Evolutionary conservation across 2,888 invertebrate species (phyloP).

Genomic region (Cremastinae sp.): DNA sequence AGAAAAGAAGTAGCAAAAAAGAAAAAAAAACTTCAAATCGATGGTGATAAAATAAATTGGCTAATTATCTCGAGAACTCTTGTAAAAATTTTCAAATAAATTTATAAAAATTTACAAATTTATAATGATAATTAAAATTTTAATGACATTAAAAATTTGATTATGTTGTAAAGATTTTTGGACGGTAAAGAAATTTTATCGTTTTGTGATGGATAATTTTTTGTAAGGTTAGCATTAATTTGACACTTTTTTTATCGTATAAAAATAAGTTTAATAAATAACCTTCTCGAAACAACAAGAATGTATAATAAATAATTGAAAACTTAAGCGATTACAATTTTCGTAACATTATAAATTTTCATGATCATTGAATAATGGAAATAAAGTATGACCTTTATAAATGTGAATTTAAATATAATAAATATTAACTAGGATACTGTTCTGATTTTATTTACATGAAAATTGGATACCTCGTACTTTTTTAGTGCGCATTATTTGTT

Average conservation of each 20-base stretch:
- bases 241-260: slow-evolving; percentile 68
- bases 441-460: slow-evolving; percentile 56
- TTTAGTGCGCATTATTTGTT: slow-evolving; percentile 33
- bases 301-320: slow-evolving; percentile 70
- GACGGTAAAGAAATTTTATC: neutral
- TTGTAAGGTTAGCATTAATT: no score
- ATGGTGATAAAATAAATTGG: no score
- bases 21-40: neutral
- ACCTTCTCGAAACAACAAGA: slow-evolving; percentile 71
- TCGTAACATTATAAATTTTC: slow-evolving; percentile 34
- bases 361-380: slow-evolving; percentile 30
- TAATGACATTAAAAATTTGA: no score
- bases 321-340: slow-evolving; percentile 52
- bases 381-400: slow-evolving; percentile 53
- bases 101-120: neutral
- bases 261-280: slow-evolving; percentile 79
- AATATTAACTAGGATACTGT: slow-evolving; percentile 33
- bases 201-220: no score
- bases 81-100: slow-evolving; percentile 5
- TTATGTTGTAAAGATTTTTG: neutral
- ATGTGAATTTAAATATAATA: slow-evolving; percentile 55
- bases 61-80: no score
- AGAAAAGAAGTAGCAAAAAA: slow-evolving; percentile 21
- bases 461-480: slow-evolving; percentile 32
- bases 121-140: no score